Percentiles rank a stretch among this genome's conserved stretches.
These are phyloP conservation scores for Varanus salvator DNA, from an alignment of 2,113 vertebrate genomes.

Conservation along the genomic window DNA sequence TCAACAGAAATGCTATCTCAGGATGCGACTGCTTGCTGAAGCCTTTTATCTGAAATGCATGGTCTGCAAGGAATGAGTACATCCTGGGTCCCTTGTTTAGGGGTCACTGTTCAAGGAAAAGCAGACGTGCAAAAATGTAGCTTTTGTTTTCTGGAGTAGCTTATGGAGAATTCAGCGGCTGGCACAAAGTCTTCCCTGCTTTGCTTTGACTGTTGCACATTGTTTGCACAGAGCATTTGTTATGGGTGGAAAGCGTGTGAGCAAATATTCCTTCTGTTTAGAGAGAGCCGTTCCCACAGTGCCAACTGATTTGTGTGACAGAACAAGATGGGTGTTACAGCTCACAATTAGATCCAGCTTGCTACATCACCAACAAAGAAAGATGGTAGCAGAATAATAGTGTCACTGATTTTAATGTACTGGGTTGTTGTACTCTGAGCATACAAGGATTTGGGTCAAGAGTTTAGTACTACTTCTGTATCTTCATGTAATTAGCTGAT, in stretches of 20 bases:
- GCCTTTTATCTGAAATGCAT: conserved; percentile 24
- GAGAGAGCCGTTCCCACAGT: neutral
- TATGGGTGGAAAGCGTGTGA: neutral
- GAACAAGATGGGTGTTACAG: neutral
- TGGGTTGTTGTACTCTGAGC: conserved; percentile 21
- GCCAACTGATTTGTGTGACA: conserved; percentile 16
- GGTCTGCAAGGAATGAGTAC: neutral
- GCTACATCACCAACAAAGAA: neutral
- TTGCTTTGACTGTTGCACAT: neutral
- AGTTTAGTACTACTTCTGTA: neutral
- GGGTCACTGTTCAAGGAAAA: conserved; percentile 32
- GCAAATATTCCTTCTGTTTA: neutral
- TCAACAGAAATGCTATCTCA: neutral
- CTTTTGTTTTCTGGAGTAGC: neutral
- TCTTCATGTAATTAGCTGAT: conserved; percentile 49
- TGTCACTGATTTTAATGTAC: conserved; percentile 13
- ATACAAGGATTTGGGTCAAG: conserved; percentile 16
- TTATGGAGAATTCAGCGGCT: fast-evolving
- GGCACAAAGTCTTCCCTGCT: neutral
- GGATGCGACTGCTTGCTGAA: neutral
- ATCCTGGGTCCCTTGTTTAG: neutral
- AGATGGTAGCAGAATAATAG: neutral
- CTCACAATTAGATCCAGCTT: neutral
- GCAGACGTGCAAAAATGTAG: neutral
- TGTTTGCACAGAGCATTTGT: neutral